Percentiles rank a stretch among this genome's conserved stretches.
phyloP scores from a whole-genome alignment of 2,797 vertebrate species.

The Cichlasoma orientale region DNA sequence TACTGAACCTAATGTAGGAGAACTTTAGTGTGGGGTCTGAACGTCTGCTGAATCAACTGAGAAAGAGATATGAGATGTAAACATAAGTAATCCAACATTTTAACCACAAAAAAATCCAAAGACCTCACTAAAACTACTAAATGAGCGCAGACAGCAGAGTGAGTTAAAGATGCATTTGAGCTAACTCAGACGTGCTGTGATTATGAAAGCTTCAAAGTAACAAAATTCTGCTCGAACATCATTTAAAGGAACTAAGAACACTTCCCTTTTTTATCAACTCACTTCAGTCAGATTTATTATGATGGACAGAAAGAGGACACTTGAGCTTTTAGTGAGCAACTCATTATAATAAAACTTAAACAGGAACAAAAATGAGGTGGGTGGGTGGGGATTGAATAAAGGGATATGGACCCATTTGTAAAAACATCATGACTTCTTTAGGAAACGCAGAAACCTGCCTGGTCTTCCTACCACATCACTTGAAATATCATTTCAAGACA shows the following conservation, averaged over 20 bases:
- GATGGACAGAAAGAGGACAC: neutral
- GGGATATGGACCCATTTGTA: neutral
- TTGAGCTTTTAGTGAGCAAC: neutral
- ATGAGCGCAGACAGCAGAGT: neutral
- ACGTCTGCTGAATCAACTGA: neutral
- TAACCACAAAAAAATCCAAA: neutral
- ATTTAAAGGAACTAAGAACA: neutral
- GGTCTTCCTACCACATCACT: neutral
- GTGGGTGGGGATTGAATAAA: neutral
- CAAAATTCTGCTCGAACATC: neutral
- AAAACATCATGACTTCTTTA: neutral
- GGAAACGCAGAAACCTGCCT: neutral
- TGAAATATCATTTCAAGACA: neutral
- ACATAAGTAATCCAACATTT: neutral
- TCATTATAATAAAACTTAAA: neutral
- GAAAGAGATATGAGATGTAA: too few species aligned
- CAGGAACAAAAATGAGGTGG: neutral
- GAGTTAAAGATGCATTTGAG: neutral
- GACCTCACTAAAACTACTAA: neutral
- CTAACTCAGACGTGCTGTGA: neutral
- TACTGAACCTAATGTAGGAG: neutral
- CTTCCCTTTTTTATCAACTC: neutral
- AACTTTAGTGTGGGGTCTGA: neutral
- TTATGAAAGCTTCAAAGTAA: neutral
- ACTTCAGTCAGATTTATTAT: neutral